Percentiles rank a stretch among this genome's conserved stretches.
Evolutionary conservation across 1,140 invertebrate species (phyloP).

Genomic region (Brachionus angularis): DNA sequence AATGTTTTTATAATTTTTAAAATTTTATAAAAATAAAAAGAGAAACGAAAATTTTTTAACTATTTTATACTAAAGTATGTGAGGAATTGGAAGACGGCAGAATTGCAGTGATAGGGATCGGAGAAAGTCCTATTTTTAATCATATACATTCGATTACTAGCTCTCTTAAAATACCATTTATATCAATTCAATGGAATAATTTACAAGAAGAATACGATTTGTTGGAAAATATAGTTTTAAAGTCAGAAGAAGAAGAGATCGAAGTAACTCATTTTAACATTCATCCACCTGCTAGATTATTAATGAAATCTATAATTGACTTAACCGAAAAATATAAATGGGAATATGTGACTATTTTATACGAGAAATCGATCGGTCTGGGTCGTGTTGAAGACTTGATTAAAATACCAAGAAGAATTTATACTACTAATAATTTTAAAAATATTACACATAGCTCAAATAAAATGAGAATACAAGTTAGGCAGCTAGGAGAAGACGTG

Average conservation of each 20-base stretch:
- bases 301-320: conserved; percentile 24
- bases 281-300: conserved; percentile 22
- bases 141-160: not conserved
- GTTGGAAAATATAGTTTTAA: not conserved
- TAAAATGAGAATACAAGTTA: conserved; percentile 40
- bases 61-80: not conserved
- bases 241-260: not conserved
- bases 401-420: not conserved
- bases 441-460: not conserved
- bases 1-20: too few relatives aligned
- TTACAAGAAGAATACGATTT: conserved; percentile 8
- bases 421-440: not conserved
- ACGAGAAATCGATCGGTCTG: conserved; percentile 19
- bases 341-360: conserved; percentile 36
- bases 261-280: conserved; percentile 8
- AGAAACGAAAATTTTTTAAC: not conserved
- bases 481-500: conserved; percentile 18
- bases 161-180: conserved; percentile 16
- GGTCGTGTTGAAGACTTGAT: conserved; percentile 27
- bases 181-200: conserved; percentile 29
- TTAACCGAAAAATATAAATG: conserved; percentile 35
- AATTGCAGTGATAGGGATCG: conserved; percentile 5
- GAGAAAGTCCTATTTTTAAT: not conserved
- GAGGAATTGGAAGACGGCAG: conserved; percentile 32
- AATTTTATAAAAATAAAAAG: not conserved